Evolutionary conservation across 2,888 invertebrate species (phyloP).

Genomic region (Spialia ferax): DNA sequence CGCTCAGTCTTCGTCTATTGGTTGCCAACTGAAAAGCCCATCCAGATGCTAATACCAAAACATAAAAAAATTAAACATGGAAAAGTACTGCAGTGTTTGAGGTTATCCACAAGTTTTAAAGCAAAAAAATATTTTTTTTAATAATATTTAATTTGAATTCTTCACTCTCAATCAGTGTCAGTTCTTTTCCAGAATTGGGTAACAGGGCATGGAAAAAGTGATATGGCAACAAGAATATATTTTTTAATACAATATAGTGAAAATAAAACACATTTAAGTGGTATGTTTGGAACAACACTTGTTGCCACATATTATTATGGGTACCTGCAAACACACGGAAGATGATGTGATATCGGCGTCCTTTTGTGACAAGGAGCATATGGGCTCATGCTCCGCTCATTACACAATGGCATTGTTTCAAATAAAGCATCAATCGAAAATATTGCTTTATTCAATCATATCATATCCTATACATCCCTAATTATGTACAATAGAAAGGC

Average conservation of each 20-base stretch:
- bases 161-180: conserved; percentile 57
- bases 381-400: conserved; percentile 58
- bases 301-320: conserved; percentile 74
- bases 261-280: background rate
- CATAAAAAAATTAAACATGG: conserved; percentile 55
- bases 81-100: conserved; percentile 47
- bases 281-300: conserved; percentile 57
- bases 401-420: conserved; percentile 50
- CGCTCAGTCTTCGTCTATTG: conserved; percentile 59
- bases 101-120: background rate
- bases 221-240: conserved; percentile 14
- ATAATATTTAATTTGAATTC: too few relatives aligned
- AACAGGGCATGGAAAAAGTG: conserved; percentile 52
- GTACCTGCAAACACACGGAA: conserved; percentile 82
- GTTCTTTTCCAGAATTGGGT: conserved; percentile 59
- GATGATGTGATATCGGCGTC: conserved; percentile 77
- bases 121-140: too few relatives aligned
- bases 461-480: background rate
- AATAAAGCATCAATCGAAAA: background rate
- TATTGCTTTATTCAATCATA: background rate
- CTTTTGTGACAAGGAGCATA: conserved; percentile 62
- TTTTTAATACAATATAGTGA: background rate
- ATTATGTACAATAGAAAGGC: too few relatives aligned
- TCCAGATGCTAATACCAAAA: conserved; percentile 76
- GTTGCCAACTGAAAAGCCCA: conserved; percentile 85